Evolutionary conservation across 2,888 invertebrate species (phyloP).

Genomic region (Seladonia tumulorum): DNA sequence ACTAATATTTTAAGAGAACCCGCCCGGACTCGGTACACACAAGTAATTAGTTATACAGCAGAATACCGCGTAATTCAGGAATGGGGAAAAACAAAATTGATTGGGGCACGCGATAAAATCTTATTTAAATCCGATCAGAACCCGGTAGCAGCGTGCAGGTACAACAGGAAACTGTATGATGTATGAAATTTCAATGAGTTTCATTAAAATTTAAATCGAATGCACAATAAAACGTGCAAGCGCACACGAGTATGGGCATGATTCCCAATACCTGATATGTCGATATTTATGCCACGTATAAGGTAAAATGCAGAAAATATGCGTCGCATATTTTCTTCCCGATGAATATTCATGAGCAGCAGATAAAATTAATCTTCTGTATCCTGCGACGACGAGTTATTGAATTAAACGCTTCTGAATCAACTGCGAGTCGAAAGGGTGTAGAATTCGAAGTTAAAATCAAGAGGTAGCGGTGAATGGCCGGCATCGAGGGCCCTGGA

Average conservation of each 20-base stretch:
- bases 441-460: not conserved
- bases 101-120: not conserved
- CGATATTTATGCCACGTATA: not conserved
- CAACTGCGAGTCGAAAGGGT: not conserved
- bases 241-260: not conserved
- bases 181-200: constrained; percentile 1
- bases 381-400: not conserved
- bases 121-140: not conserved
- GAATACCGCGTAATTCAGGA: not conserved
- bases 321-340: not conserved
- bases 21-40: not conserved
- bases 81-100: not conserved
- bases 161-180: not conserved
- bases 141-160: not conserved
- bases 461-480: not conserved
- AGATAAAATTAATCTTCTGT: not conserved
- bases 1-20: not conserved
- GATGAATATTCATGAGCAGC: not conserved
- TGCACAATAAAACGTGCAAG: not conserved
- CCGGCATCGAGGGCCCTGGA: not conserved
- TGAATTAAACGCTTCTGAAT: not conserved
- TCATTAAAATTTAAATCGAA: constrained; percentile 5
- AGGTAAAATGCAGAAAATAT: not conserved
- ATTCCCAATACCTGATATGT: not conserved
- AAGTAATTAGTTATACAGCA: not conserved